Conservation (phyloP, 2,888 invertebrate genomes). For the Aleiodes leptofemur region DNA sequence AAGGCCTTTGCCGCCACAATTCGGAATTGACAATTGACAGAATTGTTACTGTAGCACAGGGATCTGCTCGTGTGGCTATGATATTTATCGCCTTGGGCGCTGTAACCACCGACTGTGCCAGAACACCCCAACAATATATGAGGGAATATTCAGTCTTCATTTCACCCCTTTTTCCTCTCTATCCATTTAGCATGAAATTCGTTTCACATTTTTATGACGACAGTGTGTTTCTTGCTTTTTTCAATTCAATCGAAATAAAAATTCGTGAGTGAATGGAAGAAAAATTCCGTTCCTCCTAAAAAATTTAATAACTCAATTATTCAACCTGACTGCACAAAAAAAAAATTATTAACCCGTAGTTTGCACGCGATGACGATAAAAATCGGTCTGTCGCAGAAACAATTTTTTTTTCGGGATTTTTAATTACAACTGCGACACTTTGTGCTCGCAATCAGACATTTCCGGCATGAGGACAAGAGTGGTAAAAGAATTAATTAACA, state of each 20-base stretch:
- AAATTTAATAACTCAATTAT: conserved; percentile 50
- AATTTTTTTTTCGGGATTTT: conserved; percentile 16
- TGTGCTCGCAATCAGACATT: neutral
- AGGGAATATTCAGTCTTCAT: neutral
- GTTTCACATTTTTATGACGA: neutral
- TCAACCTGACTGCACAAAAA: conserved; percentile 4
- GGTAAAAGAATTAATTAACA: conserved; percentile 18
- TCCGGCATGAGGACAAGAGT: neutral
- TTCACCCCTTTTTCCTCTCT: neutral
- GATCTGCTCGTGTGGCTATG: conserved; percentile 50
- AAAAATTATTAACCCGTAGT: neutral
- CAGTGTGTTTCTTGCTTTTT: neutral
- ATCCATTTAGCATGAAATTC: neutral
- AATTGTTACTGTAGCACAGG: conserved; percentile 67
- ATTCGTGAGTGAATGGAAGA: neutral
- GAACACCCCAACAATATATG: conserved; percentile 38
- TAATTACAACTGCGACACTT: conserved; percentile 25
- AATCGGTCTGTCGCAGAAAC: conserved; percentile 40
- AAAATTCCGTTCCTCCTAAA: neutral
- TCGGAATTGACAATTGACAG: conserved; percentile 75
- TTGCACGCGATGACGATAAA: conserved; percentile 39
- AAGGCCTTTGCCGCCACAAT: conserved; percentile 63
- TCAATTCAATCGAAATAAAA: neutral
- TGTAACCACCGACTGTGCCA: conserved; percentile 48
- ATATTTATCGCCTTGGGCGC: conserved; percentile 61